Base-by-base conservation (phyloP, 2,888 invertebrate genomes). In the Drosophila hawaiiensis region DNA sequence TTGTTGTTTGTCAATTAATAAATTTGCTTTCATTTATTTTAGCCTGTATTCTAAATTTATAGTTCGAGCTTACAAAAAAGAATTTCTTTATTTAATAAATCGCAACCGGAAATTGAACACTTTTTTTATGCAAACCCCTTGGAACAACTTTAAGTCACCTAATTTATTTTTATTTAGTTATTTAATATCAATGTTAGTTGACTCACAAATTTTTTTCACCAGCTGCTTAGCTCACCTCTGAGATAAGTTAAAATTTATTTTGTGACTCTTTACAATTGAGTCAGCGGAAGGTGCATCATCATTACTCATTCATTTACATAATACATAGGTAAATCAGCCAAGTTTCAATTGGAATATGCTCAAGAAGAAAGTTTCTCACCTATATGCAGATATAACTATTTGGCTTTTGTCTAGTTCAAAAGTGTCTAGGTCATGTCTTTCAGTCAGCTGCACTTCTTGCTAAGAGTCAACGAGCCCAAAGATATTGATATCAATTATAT, bases 371-470 rank as follows among this genome's bases (percentile, higher is more conserved):
- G 29, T 25, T 37, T 37, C 28, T 7, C 28, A 43, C 59, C 16
- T 16, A 10, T 22, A 22, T 39, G 28, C 55, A 4, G 14, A 28
- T n/a, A 39, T 29, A 29, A 12, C 12, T 43, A 14, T 19, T 28
- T 9, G 10, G 28, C 25, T 29, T n/a, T 22, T 22, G 43, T 9
- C 31, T 31, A 31, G 2, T 31, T 31, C 31, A 31, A 31, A 31
- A 76, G 75, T 84, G 84, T 75, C 84, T 89, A 87, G 84, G 90
- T 84, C 84, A 89, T 76, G 84, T 65, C 50, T 50, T 43, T 55
- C 66, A 31, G 64, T 22, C 67, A 68, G 72, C 80, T 85, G 86
- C 86, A 89, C 65, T 60, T 55, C 54, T n/a, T 39, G 31, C 33
- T 12, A 14, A 5, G n/a, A 47, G 31, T 31, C 35, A 28, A 35